A percentile compares a stretch with the other conserved stretches of the same genome.
Evolutionary conservation across 2,888 invertebrate species (phyloP).

Genomic region (Perizoma affinitatum): DNA sequence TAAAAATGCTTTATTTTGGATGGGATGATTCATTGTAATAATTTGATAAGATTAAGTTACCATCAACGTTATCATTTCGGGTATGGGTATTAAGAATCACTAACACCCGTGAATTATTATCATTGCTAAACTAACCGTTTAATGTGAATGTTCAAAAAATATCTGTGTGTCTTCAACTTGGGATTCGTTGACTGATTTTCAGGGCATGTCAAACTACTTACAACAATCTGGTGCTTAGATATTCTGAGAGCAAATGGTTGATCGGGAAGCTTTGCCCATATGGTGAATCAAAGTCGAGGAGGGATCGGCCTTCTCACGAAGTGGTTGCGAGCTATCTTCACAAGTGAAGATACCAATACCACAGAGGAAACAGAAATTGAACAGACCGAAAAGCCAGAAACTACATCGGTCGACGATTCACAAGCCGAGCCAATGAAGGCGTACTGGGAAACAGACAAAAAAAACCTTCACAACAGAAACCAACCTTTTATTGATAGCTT

Average conservation of each 20-base stretch:
- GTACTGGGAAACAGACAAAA: conserved; percentile 77
- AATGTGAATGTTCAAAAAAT: conserved; percentile 63
- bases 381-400: conserved; percentile 42
- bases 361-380: conserved; percentile 54
- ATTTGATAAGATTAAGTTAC: conserved; percentile 67
- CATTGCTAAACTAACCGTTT: conserved; percentile 61
- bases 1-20: conserved; percentile 56
- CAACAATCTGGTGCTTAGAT: conserved; percentile 68
- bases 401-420: conserved; percentile 41
- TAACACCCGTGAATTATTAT: conserved; percentile 54
- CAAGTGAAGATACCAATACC: conserved; percentile 55
- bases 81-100: conserved; percentile 53
- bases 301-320: conserved; percentile 77
- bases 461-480: conserved; percentile 60
- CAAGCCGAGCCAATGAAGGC: conserved; percentile 71
- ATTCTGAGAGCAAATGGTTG: conserved; percentile 70
- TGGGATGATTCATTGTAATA: conserved; percentile 62
- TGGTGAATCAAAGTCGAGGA: conserved; percentile 75
- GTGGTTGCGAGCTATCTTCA: conserved; percentile 56
- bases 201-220: conserved; percentile 78
- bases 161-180: conserved; percentile 83
- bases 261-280: conserved; percentile 67
- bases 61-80: conserved; percentile 55
- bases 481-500: conserved; percentile 71
- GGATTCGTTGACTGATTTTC: conserved; percentile 82